Base-by-base conservation (phyloP, 2,797 vertebrate species). In the Merluccius polli region DNA sequence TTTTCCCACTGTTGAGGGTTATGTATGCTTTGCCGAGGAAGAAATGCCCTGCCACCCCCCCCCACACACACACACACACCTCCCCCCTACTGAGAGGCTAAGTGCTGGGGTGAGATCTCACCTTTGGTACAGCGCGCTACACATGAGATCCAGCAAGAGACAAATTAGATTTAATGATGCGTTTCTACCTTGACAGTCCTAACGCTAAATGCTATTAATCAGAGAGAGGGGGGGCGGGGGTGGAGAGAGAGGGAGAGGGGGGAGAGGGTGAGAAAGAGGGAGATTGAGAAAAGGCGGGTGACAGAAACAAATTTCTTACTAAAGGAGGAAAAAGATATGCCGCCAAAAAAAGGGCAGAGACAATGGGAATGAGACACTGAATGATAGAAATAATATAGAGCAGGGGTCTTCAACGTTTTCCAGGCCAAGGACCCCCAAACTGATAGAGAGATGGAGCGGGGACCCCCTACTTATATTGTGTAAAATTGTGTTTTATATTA, bases 121-220 rank as follows among this genome's bases (percentile, higher is more conserved):
- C 70, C 79, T 79, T 73, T 74, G 4, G 32, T 10, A 30, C 52
- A 70, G 41, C 13, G 35, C 70, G 71, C 24, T 30, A 63, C 77
- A 81, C 75, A 35, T 75, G 75, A 78, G 52, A 75, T 52, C 75
- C 32, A 9, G 69, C 4, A 2, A 71, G 73, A 81, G 75, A 75
- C 41, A 81, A 78, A 84, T 81, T 74, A 77, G 70, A 76, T 79
- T 72, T 79, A 83, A 83, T 84, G 78, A 85, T 70, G 70, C 33
- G 73, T 77, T 77, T 65, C 74, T 75, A 33, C 59, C 52, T 27
- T 10, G 59, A 31, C 15, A 10, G 21, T 48, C 59, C 59, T 59
- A 35, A 24, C 29, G 30, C 71, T 72, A 32, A 41, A 41, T 30
- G n/a, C 59, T 31, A 68, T 77, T 31, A 77, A 77, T 44, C 71